Percentiles rank a stretch among this genome's conserved stretches.
phyloP scores from a whole-genome alignment of 1,140 invertebrate genomes.

The Diplogasteroides magnus region DNA sequence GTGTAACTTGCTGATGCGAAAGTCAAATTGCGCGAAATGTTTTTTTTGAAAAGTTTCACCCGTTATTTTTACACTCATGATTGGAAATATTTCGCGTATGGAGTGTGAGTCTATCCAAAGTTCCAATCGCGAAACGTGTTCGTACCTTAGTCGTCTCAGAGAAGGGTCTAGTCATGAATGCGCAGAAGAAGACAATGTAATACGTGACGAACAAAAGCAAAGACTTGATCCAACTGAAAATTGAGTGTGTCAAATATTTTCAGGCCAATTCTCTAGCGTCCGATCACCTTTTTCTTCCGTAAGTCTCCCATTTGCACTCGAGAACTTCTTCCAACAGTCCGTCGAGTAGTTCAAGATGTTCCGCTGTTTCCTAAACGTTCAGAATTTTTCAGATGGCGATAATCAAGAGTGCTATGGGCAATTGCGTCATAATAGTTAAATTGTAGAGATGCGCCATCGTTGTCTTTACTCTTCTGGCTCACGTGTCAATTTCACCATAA shows the following conservation, averaged over 20 bases:
- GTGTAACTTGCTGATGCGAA: background rate
- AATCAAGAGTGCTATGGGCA: background rate
- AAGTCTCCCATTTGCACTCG: slow-evolving; percentile 87
- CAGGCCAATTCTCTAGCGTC: no score
- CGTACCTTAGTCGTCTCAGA: slow-evolving; percentile 40
- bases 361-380: slow-evolving; percentile 73
- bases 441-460: no score
- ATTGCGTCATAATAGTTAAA: background rate
- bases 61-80: background rate
- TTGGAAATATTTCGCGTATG: no score
- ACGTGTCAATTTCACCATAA: no score
- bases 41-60: background rate
- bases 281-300: slow-evolving; percentile 13
- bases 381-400: background rate
- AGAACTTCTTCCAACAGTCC: slow-evolving; percentile 86
- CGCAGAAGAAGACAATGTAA: slow-evolving; percentile 43
- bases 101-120: no score
- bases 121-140: no score
- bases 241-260: no score
- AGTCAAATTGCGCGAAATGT: slow-evolving; percentile 8
- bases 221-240: slow-evolving; percentile 42
- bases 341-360: slow-evolving; percentile 90
- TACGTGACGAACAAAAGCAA: slow-evolving; percentile 41
- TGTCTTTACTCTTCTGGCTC: no score
- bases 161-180: slow-evolving; percentile 50